A percentile compares a stretch with the other conserved stretches of the same genome.
phyloP scores from a whole-genome alignment of 2,888 invertebrate species.

The Halocaridina rubra region DNA sequence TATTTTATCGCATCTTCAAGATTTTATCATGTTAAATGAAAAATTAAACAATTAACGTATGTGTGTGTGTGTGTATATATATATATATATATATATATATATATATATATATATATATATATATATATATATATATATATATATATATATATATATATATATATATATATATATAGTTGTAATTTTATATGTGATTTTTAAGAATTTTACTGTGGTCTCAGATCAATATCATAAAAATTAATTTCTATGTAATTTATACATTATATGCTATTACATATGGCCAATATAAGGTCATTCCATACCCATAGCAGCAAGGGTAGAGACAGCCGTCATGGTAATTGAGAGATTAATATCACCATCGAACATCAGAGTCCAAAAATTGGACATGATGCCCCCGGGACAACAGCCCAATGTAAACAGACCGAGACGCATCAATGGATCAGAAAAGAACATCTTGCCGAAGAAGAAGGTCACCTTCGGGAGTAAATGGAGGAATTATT shows the following conservation, averaged over 20 bases:
- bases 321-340: constrained; percentile 72
- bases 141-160: too few relatives aligned
- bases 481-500: not conserved
- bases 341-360: constrained; percentile 72
- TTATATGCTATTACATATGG: not conserved
- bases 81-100: too few relatives aligned
- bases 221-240: too few relatives aligned
- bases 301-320: constrained; percentile 71
- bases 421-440: constrained; percentile 67
- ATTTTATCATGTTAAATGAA: too few relatives aligned
- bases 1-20: too few relatives aligned
- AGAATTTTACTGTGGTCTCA: too few relatives aligned
- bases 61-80: too few relatives aligned
- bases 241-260: not conserved
- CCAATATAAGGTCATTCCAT: not conserved
- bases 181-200: too few relatives aligned
- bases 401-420: constrained; percentile 70
- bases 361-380: constrained; percentile 71
- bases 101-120: too few relatives aligned
- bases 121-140: too few relatives aligned
- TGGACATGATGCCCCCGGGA: constrained; percentile 72
- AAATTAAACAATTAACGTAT: too few relatives aligned
- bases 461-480: constrained; percentile 42
- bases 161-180: too few relatives aligned
- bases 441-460: constrained; percentile 60